phyloP scores from a whole-genome alignment of 1,140 invertebrate genomes.

The Scaptomyza graminum region DNA sequence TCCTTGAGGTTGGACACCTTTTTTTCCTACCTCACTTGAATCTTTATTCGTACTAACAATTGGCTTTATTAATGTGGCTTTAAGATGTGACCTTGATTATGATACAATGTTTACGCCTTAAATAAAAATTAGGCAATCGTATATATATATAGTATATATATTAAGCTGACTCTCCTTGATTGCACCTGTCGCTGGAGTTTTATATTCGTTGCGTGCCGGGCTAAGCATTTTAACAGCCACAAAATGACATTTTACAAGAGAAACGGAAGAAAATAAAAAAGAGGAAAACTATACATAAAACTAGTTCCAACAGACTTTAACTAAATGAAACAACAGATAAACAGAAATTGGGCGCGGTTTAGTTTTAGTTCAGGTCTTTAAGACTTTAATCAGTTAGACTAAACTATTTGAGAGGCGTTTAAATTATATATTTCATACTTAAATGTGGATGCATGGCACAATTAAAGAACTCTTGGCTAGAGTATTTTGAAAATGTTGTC shows the following conservation, averaged over 20 bases:
- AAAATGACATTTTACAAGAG: conserved; percentile 72
- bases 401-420: not conserved
- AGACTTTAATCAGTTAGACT: not conserved
- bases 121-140: not conserved
- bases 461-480: not conserved
- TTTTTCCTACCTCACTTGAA: too few species aligned
- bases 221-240: conserved; percentile 72
- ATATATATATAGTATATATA: not conserved
- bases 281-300: not conserved
- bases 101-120: not conserved
- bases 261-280: conserved; percentile 15
- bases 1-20: too few species aligned
- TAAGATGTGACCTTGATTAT: not conserved
- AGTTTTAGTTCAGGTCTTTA: conserved; percentile 1
- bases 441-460: not conserved
- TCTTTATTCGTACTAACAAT: too few species aligned
- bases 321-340: conserved; percentile 7
- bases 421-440: not conserved
- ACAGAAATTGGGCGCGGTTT: conserved; percentile 23
- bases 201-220: conserved; percentile 69
- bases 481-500: not conserved
- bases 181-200: conserved; percentile 66
- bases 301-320: conserved; percentile 23
- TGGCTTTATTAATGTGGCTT: too few species aligned
- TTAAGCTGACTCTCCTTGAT: conserved; percentile 42